Evolutionary conservation across 2,888 invertebrate genomes (phyloP).

Genomic region (Caenorhabditis japonica): DNA sequence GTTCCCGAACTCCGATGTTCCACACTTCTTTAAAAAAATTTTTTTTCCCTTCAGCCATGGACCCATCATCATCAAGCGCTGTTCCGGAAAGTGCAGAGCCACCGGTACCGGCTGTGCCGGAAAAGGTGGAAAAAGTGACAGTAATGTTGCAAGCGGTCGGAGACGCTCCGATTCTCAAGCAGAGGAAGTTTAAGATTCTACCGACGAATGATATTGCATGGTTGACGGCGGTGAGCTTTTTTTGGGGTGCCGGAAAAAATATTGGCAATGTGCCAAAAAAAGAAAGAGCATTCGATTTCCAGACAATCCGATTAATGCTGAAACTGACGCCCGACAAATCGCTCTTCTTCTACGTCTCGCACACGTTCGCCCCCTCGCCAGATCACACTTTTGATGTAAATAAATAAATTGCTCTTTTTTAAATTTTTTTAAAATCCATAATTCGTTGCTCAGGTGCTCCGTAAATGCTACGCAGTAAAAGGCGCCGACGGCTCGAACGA

Average conservation of each 20-base stretch:
- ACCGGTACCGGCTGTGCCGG: not conserved
- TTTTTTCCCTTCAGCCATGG: slow-evolving; percentile 26
- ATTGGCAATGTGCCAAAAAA: too few species aligned
- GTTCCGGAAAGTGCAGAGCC: not conserved
- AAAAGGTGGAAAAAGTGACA: slow-evolving; percentile 52
- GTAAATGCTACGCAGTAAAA: slow-evolving; percentile 48
- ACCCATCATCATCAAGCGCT: not conserved
- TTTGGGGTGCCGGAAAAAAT: too few species aligned
- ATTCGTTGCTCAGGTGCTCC: slow-evolving; percentile 27
- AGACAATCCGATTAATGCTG: slow-evolving; percentile 49
- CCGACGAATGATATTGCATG: slow-evolving; percentile 40
- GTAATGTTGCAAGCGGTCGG: slow-evolving; percentile 57
- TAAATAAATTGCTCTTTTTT: not conserved
- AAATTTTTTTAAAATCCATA: not conserved
- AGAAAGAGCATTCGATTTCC: too few species aligned
- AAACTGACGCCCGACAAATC: slow-evolving; percentile 32
- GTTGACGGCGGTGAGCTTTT: slow-evolving; percentile 32
- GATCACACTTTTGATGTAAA: slow-evolving; percentile 63
- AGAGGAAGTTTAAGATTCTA: slow-evolving; percentile 49
- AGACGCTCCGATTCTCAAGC: slow-evolving; percentile 64
- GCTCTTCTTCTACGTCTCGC: slow-evolving; percentile 59
- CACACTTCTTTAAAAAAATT: too few species aligned
- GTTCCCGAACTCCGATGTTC: too few species aligned
- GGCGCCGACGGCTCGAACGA: slow-evolving; percentile 36
- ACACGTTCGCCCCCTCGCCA: slow-evolving; percentile 64